A percentile compares a stretch with the other conserved stretches of the same genome.
These are phyloP conservation scores for Thunnus maccoyii DNA, from an alignment of 2,113 vertebrate species.

Conservation along the genomic window DNA sequence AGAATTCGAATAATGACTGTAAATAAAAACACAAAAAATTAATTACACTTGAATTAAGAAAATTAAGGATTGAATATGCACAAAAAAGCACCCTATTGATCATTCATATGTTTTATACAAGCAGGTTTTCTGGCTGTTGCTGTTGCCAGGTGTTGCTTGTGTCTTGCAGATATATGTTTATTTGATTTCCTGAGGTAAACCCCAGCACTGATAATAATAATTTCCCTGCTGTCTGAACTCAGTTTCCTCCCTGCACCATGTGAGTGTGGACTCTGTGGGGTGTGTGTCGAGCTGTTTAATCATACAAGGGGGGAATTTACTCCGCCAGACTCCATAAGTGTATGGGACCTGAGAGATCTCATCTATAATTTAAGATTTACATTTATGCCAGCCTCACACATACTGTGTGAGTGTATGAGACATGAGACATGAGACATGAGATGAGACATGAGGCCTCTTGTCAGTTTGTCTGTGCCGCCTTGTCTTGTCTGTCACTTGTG, in stretches of 20 bases:
- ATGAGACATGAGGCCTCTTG: constrained; percentile 35
- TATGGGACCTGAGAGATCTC: background rate
- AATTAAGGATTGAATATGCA: no score
- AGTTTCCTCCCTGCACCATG: constrained; percentile 39
- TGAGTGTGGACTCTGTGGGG: constrained; percentile 33
- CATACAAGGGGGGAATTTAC: constrained; percentile 22
- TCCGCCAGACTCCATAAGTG: constrained; percentile 61
- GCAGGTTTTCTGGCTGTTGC: no score
- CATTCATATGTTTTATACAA: no score
- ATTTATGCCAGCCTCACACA: constrained; percentile 36
- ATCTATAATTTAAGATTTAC: constrained; percentile 62
- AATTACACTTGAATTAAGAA: no score
- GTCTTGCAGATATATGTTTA: constrained; percentile 47
- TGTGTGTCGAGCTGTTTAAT: constrained; percentile 60
- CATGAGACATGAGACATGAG: constrained; percentile 41
- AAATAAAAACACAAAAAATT: no score
- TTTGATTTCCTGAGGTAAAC: constrained; percentile 62
- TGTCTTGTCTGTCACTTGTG: background rate
- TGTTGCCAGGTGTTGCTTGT: constrained; percentile 43
- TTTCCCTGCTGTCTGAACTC: constrained; percentile 54
- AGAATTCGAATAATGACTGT: no score
- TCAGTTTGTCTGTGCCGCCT: constrained; percentile 2
- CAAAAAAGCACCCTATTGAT: no score
- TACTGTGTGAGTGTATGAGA: constrained; percentile 32
- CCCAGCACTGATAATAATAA: constrained; percentile 62